Conservation (phyloP, 1,140 invertebrate genomes). For the Pristionchus pacificus region DNA sequence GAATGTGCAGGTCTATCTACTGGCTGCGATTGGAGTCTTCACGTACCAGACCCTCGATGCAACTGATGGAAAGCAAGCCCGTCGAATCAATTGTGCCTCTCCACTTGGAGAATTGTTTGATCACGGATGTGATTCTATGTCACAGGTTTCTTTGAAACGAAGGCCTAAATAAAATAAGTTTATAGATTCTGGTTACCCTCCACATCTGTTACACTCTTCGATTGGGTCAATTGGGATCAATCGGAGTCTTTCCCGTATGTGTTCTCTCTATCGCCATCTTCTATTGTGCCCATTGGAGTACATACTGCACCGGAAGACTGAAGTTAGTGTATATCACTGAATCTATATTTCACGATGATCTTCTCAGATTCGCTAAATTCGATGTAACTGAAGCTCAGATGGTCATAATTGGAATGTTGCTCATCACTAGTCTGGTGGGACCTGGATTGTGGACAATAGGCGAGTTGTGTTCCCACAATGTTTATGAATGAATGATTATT, state of each 20-base stretch:
- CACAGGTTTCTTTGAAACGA: constrained; percentile 53
- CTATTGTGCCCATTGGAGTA: constrained; percentile 98
- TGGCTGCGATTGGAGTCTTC: constrained; percentile 89
- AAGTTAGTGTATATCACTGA: constrained; percentile 69
- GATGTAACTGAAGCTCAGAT: constrained; percentile 98
- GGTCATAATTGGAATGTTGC: constrained; percentile 80
- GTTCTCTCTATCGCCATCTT: constrained; percentile 88
- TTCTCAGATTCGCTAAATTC: constrained; percentile 62
- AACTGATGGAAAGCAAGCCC: constrained; percentile 79
- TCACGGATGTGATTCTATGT: constrained; percentile 86
- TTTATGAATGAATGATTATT: constrained; percentile 20
- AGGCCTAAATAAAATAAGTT: constrained; percentile 56
- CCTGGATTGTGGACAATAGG: constrained; percentile 76
- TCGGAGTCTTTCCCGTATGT: constrained; percentile 84
- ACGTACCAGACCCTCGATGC: constrained; percentile 97
- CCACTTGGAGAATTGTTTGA: constrained; percentile 96
- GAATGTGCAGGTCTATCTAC: constrained; percentile 81
- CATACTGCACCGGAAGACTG: constrained; percentile 86
- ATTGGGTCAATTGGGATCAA: constrained; percentile 72
- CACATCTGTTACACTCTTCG: constrained; percentile 85
- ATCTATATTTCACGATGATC: not conserved
- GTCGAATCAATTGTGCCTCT: constrained; percentile 81
- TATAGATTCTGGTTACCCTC: constrained; percentile 84
- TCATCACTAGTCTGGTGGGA: constrained; percentile 81
- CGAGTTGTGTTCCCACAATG: too few relatives aligned